phyloP scores from a whole-genome alignment of 2,888 invertebrate genomes.

The Pammene aurita region DNA sequence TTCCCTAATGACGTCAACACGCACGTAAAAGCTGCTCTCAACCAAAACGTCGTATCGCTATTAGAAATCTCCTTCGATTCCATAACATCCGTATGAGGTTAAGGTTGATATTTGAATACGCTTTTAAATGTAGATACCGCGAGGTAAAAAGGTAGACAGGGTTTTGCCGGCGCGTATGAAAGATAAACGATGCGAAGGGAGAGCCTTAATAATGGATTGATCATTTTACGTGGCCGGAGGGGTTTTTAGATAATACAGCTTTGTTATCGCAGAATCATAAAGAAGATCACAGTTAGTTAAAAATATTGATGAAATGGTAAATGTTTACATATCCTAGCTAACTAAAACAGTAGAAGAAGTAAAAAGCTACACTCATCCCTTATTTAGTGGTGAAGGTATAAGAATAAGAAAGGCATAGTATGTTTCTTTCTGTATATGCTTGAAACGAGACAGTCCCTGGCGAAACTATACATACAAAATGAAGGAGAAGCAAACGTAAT shows the following conservation, averaged over 20 bases:
- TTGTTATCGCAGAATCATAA: not conserved
- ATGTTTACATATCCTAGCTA: too few species aligned
- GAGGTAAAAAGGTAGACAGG: not conserved
- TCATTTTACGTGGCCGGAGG: slow-evolving; percentile 15
- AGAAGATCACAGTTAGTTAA: not conserved
- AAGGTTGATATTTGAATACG: not conserved
- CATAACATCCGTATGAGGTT: not conserved
- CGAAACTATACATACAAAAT: too few species aligned
- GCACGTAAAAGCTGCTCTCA: not conserved
- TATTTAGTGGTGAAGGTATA: too few species aligned
- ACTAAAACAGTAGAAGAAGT: too few species aligned
- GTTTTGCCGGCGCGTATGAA: slow-evolving; percentile 31
- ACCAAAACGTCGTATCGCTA: not conserved
- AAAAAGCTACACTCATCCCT: too few species aligned
- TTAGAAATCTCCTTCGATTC: not conserved
- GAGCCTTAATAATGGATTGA: slow-evolving; percentile 39
- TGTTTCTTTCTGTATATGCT: too few species aligned
- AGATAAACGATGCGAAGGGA: slow-evolving; percentile 34
- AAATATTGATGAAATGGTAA: too few species aligned
- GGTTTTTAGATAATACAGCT: not conserved
- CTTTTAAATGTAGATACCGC: not conserved
- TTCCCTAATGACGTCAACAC: slow-evolving; percentile 34
- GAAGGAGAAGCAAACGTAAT: too few species aligned
- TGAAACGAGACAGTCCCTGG: too few species aligned
- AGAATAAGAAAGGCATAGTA: too few species aligned